phyloP scores from a whole-genome alignment of 2,797 vertebrate genomes.

The Caiman crocodilus region DNA sequence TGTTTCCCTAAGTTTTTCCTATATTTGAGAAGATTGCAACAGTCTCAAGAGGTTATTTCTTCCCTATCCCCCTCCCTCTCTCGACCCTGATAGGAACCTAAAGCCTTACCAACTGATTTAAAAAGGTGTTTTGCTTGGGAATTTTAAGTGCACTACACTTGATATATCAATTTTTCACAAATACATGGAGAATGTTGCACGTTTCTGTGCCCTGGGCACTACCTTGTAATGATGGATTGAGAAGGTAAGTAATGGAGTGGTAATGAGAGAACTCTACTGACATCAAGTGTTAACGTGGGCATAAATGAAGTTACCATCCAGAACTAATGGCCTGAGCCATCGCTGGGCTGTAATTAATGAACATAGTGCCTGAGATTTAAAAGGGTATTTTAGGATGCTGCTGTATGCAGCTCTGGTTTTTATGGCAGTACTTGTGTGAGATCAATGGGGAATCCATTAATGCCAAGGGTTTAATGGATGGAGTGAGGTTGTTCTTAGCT shows the following conservation, averaged over 20 bases:
- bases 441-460: slow-evolving; percentile 67
- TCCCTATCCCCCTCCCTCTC: not conserved
- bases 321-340: slow-evolving; percentile 78
- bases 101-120: slow-evolving; percentile 23
- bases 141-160: slow-evolving; percentile 12
- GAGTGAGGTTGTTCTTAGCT: slow-evolving; percentile 27
- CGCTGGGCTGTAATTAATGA: slow-evolving; percentile 80
- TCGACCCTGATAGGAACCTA: not conserved
- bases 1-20: not conserved
- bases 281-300: slow-evolving; percentile 74
- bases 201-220: slow-evolving; percentile 20
- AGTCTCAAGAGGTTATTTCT: slow-evolving; percentile 29
- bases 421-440: slow-evolving; percentile 67
- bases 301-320: slow-evolving; percentile 83
- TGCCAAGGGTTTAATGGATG: slow-evolving; percentile 52
- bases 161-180: slow-evolving; percentile 16
- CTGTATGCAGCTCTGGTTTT: slow-evolving; percentile 69
- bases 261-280: slow-evolving; percentile 79
- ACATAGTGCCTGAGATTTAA: slow-evolving; percentile 74
- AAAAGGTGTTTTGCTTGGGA: slow-evolving; percentile 47
- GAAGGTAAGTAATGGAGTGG: slow-evolving; percentile 76
- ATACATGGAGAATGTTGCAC: not conserved
- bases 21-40: not conserved
- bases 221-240: slow-evolving; percentile 61
- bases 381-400: slow-evolving; percentile 79